Evolutionary conservation across 2,888 invertebrate species (phyloP), one percentile per base, ranked within the genome.

Genomic region (Metellina segmentata): DNA sequence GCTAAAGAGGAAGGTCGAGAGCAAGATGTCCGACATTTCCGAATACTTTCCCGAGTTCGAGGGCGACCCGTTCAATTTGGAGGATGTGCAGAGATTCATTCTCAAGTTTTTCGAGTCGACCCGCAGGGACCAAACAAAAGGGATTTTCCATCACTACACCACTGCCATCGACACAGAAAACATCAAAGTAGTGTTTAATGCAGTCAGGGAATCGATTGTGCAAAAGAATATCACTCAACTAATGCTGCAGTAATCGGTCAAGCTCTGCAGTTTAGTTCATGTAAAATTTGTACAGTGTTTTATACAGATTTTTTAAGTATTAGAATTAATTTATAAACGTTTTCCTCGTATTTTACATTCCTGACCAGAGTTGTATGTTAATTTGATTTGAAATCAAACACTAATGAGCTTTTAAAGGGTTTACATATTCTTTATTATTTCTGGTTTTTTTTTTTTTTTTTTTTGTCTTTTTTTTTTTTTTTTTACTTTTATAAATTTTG

Each of bases 121-220:
- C 71, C 97, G 98, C 93, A 96, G 97, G 94, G 98, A 98, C 94
- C 97, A 97, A 88, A 97, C 96, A 94, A 97, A 97, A 93, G 96
- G 97, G 0, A 96, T 99, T 89, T 99, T 99, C 96, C 98, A 99
- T 96, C 99, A 99, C 95, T 99, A 98, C 95, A 99, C 99, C 61
- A 99, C 99, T 90, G 99, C 99, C 94, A 98, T 99, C 94, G 99
- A 99, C 96, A 99, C 99, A 79, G 98, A 98, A 95, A 99, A 99
- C 95, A 99, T 99, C 94, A 98, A 98, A 95, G 97, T 98, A 93
- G 99, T 99, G 75, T 99, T 99, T 96, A 98, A 98, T 95, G 99
- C 98, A 51, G 99, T 99, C 79, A 98, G 99, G 95, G 98, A 99
- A 95, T 98, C 98, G 74, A 99, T 99, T 94, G 96, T 99, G 93